A percentile compares a stretch with the other conserved stretches of the same genome.
phyloP scores from a whole-genome alignment of 2,797 vertebrate genomes.

The Pempheris klunzingeri region DNA sequence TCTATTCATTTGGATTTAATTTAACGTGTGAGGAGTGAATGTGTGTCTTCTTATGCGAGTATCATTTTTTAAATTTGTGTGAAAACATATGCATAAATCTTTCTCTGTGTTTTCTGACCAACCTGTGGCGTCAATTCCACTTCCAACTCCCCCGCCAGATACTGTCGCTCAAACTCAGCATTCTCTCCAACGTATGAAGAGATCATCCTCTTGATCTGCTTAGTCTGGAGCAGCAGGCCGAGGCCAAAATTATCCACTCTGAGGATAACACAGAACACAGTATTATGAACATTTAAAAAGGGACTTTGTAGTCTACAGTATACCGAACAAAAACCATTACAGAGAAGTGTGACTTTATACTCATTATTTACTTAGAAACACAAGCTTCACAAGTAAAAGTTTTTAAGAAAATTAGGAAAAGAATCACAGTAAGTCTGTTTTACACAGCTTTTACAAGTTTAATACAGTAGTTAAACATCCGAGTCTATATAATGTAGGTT shows the following conservation, averaged over 20 bases:
- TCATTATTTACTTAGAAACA: neutral
- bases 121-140: slow-evolving; percentile 98
- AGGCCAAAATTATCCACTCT: slow-evolving; percentile 98
- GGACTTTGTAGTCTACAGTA: neutral
- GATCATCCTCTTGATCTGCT: slow-evolving; percentile 98
- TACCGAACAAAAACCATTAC: neutral
- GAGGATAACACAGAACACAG: slow-evolving; percentile 43
- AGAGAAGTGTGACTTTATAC: neutral
- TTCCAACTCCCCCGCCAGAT: slow-evolving; percentile 94
- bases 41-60: neutral
- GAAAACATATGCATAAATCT: neutral
- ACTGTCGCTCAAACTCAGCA: slow-evolving; percentile 96
- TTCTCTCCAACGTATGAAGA: slow-evolving; percentile 98
- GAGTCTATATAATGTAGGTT: neutral
- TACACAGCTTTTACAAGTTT: neutral
- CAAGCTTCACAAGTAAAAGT: neutral
- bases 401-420: neutral
- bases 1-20: neutral
- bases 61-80: too few species aligned
- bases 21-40: neutral
- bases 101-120: slow-evolving; percentile 42
- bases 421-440: neutral
- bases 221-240: slow-evolving; percentile 92
- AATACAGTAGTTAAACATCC: neutral
- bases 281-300: neutral